Evolutionary conservation across 2,888 invertebrate species (phyloP).

Genomic region (Nephrotoma guestfalica): DNA sequence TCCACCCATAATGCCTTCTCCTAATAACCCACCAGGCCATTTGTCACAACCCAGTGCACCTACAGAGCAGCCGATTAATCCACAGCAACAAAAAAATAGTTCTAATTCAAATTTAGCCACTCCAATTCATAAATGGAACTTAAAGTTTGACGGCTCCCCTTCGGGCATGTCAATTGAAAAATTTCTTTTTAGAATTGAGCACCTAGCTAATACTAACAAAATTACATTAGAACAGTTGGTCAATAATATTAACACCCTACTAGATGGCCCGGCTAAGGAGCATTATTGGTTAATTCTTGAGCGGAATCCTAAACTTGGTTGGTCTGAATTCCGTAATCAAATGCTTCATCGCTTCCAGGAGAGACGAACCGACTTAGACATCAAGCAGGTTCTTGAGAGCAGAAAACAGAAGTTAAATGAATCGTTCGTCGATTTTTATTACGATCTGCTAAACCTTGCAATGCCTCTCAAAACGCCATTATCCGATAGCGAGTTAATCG

Average conservation of each 20-base stretch:
- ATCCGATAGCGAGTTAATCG: too few relatives aligned
- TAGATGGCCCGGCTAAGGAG: too few relatives aligned
- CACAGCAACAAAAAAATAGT: too few relatives aligned
- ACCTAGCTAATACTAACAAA: neutral
- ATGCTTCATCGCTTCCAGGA: neutral
- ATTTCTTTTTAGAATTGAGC: neutral
- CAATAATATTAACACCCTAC: too few relatives aligned
- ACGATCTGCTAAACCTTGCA: too few relatives aligned
- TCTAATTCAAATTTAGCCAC: neutral
- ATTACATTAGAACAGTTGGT: neutral
- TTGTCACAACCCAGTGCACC: too few relatives aligned
- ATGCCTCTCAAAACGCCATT: too few relatives aligned
- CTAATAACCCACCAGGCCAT: too few relatives aligned
- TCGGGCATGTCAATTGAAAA: neutral
- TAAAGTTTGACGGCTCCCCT: neutral
- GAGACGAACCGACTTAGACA: neutral
- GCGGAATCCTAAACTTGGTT: neutral
- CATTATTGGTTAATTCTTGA: neutral
- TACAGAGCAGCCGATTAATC: too few relatives aligned
- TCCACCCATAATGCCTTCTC: too few relatives aligned
- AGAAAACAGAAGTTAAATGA: neutral
- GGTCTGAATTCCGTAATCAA: neutral
- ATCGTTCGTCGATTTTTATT: neutral
- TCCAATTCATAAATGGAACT: neutral
- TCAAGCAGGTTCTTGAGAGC: neutral